These are phyloP conservation scores for Agonum fuliginosum DNA, from an alignment of 2,888 invertebrate genomes.

Conservation along the genomic window DNA sequence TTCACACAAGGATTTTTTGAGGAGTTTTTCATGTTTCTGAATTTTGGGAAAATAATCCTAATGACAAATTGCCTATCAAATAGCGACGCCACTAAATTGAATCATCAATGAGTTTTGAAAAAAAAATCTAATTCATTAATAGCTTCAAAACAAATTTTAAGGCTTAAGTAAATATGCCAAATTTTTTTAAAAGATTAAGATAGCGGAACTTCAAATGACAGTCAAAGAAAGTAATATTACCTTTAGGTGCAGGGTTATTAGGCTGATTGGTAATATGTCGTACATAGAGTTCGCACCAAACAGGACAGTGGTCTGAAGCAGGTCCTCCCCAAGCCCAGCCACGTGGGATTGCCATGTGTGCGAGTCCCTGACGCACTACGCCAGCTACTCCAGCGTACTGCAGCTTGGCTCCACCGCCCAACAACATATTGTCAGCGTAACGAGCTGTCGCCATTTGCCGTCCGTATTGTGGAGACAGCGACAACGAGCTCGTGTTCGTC, in stretches of 20 bases:
- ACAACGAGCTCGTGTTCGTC: slow-evolving; percentile 53
- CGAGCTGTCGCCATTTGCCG: slow-evolving; percentile 33
- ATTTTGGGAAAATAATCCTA: no score
- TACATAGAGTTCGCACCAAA: slow-evolving; percentile 83
- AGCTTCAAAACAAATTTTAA: no score
- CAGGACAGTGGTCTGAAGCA: slow-evolving; percentile 83
- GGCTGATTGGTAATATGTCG: neutral
- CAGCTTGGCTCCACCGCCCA: slow-evolving; percentile 66
- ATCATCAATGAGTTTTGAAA: no score
- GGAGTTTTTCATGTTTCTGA: no score
- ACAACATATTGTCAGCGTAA: slow-evolving; percentile 65
- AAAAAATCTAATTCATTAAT: no score
- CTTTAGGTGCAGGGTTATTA: neutral
- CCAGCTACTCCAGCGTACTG: slow-evolving; percentile 76
- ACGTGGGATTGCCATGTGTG: slow-evolving; percentile 86
- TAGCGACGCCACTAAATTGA: no score
- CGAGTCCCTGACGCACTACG: slow-evolving; percentile 82
- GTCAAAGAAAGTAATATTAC: no score
- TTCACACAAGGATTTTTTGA: no score
- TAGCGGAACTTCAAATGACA: no score
- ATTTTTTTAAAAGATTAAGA: no score
- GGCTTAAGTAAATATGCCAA: no score
- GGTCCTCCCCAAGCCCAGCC: slow-evolving; percentile 90
- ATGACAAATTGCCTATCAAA: no score
- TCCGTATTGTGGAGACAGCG: slow-evolving; percentile 45